Evolutionary conservation across 2,113 vertebrate genomes (phyloP), one percentile per base, ranked within the genome.

Genomic region (Brienomyrus longianalis): DNA sequence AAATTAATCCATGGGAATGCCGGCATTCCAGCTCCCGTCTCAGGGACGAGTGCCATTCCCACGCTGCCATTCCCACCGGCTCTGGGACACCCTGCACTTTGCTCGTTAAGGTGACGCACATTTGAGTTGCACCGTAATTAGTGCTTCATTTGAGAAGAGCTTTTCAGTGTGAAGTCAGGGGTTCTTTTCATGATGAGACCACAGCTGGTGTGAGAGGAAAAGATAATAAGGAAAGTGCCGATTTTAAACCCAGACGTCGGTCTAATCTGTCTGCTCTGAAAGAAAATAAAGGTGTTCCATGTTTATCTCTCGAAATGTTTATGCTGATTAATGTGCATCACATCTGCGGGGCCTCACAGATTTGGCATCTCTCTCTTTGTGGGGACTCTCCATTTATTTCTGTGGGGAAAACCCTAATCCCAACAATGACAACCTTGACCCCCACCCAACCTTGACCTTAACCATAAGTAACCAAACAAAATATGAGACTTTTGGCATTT

Each of bases 131-230:
- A 87, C 31, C 9, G 13, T 77, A 66, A 87, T 74, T 86, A 50
- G 31, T 51, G 62, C 56, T 27, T 90, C 86, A 43, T 90, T 86
- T 86, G 84, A 89, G 62, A 86, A 50, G 83, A 90, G 50, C 48
- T 90, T 87, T 9, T 84, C 21, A n/a, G 77, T 83, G 43, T 51
- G 45, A 86, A 86, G 43, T 39, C 74, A 43, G 43, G 51, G 54
- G 62, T 27, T 35, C 84, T 52, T 89, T 90, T 87, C 89, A 77
- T 87, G 51, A 90, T 6, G 27, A 19, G 66, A 56, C 56, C 50
- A 19, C 48, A 31, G 54, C 83, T 31, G 54, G 31, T 52, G 43
- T 56, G 13, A 62, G 77, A n/a, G 39, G 31, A 54, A 35, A 31
- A 83, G 62, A 52, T 23, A 66, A 89, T 54, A 80, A 51, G 48